Percentiles rank a stretch among this genome's conserved stretches.
Evolutionary conservation across 92 coral and sea anemone species (phyloP).

Genomic region (Chrysogorgia sp.): DNA sequence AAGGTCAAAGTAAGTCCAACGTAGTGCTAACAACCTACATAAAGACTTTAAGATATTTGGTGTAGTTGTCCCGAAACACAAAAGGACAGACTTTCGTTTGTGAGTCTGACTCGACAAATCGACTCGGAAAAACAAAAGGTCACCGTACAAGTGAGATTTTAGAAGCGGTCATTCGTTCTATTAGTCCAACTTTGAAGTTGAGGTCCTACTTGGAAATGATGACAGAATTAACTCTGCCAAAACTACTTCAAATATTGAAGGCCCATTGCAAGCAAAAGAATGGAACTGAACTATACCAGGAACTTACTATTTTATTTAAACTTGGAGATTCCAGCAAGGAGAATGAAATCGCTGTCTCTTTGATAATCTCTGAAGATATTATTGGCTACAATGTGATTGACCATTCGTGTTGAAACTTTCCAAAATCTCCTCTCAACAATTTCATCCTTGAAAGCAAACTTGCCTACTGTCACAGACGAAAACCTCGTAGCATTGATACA

Average conservation of each 20-base stretch:
- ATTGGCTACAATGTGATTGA: slow-evolving; percentile 27
- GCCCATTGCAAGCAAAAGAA: slow-evolving; percentile 56
- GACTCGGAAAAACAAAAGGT: slow-evolving; percentile 51
- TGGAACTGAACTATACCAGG: slow-evolving; percentile 52
- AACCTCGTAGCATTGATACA: too few relatives aligned
- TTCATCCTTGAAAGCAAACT: slow-evolving; percentile 15
- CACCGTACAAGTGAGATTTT: slow-evolving; percentile 55
- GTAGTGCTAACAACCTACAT: slow-evolving; percentile 11
- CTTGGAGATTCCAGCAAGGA: too few relatives aligned
- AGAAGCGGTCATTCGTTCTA: slow-evolving; percentile 59
- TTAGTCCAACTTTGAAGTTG: slow-evolving; percentile 55
- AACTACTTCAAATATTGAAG: slow-evolving; percentile 49
- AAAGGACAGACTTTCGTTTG: slow-evolving; percentile 53
- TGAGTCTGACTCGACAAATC: slow-evolving; percentile 56
- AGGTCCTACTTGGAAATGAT: slow-evolving; percentile 56
- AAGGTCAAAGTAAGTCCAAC: too few relatives aligned
- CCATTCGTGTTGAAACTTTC: too few relatives aligned
- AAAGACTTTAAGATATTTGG: slow-evolving; percentile 34
- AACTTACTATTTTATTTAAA: slow-evolving; percentile 48
- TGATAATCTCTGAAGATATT: too few relatives aligned
- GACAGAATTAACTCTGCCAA: slow-evolving; percentile 49
- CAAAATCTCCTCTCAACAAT: slow-evolving; percentile 1
- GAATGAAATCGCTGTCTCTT: too few relatives aligned
- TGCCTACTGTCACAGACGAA: neutral
- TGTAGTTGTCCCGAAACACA: slow-evolving; percentile 50